Evolutionary conservation across 1,140 invertebrate genomes (phyloP).

Genomic region (Mercenaria mercenaria): DNA sequence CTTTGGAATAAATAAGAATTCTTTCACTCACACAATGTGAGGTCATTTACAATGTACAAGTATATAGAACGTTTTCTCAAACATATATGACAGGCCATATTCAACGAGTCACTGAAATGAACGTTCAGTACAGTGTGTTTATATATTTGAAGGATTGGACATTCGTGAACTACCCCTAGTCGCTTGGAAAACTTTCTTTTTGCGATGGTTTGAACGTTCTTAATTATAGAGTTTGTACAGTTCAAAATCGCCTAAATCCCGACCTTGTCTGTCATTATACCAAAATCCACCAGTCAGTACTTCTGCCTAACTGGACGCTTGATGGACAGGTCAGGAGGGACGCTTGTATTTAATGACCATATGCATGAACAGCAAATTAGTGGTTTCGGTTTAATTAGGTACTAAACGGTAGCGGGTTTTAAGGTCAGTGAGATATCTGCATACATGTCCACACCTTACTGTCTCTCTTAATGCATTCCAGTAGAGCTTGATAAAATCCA

Average conservation of each 20-base stretch:
- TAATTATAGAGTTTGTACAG: not conserved
- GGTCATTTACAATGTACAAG: too few species aligned
- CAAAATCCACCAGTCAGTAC: not conserved
- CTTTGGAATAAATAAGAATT: too few species aligned
- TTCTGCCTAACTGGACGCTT: constrained; percentile 9
- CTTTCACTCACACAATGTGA: too few species aligned
- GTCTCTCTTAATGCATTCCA: not conserved
- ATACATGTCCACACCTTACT: constrained; percentile 16
- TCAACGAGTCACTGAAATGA: too few species aligned
- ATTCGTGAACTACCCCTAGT: too few species aligned
- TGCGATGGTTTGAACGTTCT: not conserved
- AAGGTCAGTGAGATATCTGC: constrained; percentile 15
- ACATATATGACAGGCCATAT: too few species aligned
- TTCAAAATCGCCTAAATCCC: not conserved
- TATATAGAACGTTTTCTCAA: too few species aligned
- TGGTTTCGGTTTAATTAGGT: constrained; percentile 25
- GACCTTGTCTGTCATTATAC: constrained; percentile 14
- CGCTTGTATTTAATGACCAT: constrained; percentile 9
- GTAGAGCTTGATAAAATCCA: not conserved
- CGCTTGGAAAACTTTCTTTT: too few species aligned
- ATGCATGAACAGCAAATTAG: constrained; percentile 1
- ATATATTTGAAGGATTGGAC: too few species aligned
- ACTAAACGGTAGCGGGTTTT: constrained; percentile 1
- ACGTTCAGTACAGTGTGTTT: too few species aligned
- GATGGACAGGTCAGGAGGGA: not conserved